Percentiles rank a stretch among this genome's conserved stretches.
Evolutionary conservation across 2,888 invertebrate species (phyloP).

Genomic region (Cybosia mesomella): DNA sequence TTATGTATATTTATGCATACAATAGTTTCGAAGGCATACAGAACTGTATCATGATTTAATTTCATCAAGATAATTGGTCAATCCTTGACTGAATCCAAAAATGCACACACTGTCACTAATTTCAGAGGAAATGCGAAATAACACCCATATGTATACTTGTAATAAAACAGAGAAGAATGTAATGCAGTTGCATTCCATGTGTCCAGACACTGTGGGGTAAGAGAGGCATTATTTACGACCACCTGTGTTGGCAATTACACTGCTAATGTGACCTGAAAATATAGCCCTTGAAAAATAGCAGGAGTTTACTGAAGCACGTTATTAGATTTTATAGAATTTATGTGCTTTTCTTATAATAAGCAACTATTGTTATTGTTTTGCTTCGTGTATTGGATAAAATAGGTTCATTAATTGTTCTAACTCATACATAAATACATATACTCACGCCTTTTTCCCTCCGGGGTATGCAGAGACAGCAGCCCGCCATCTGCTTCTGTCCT

Average conservation of each 20-base stretch:
- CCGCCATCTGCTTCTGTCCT: no score
- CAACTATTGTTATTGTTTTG: neutral
- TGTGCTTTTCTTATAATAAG: conserved; percentile 32
- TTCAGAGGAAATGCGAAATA: conserved; percentile 29
- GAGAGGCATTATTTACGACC: conserved; percentile 62
- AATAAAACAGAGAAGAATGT: conserved; percentile 48
- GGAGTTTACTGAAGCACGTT: conserved; percentile 38
- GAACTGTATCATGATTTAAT: no score
- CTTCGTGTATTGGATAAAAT: neutral
- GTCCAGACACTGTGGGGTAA: conserved; percentile 25
- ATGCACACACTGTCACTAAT: no score
- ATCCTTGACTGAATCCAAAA: no score
- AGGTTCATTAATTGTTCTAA: neutral
- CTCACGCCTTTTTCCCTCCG: no score
- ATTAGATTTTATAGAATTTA: conserved; percentile 39
- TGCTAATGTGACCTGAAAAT: conserved; percentile 66
- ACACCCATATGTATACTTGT: conserved; percentile 39
- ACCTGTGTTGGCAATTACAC: conserved; percentile 66
- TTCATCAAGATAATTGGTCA: no score
- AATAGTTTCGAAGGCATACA: no score
- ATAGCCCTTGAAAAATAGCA: conserved; percentile 49
- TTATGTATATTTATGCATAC: no score
- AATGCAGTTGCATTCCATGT: conserved; percentile 49
- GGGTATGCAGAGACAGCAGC: no score
- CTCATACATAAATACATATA: no score